Conservation (phyloP, 2,888 invertebrate genomes). For the Tachina lurida region DNA sequence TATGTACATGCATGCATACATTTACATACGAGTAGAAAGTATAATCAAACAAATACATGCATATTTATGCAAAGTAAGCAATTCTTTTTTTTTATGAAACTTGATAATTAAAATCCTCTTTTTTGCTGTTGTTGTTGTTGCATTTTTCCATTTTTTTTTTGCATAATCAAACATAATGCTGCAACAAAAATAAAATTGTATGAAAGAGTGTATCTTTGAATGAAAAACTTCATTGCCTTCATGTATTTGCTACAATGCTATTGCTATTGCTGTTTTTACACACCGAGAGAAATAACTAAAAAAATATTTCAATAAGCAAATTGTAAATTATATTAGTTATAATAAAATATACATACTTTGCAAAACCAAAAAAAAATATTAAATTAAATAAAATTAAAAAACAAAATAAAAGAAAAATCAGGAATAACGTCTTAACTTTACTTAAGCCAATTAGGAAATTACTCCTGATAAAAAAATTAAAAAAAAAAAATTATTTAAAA, state of each 20-base stretch:
- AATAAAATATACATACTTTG: too few relatives aligned
- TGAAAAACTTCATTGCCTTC: slow-evolving; percentile 20
- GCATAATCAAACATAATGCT: slow-evolving; percentile 65
- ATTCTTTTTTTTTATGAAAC: slow-evolving; percentile 43
- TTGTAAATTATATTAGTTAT: not conserved
- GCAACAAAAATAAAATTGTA: slow-evolving; percentile 44
- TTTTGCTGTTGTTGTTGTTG: slow-evolving; percentile 21
- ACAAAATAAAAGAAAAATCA: too few relatives aligned
- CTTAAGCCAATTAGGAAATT: too few relatives aligned
- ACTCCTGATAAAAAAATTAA: too few relatives aligned
- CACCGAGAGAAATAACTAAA: not conserved
- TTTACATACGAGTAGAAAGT: too few relatives aligned
- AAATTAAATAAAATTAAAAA: too few relatives aligned
- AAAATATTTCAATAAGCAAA: not conserved
- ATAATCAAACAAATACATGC: not conserved
- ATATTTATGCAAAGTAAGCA: slow-evolving; percentile 55
- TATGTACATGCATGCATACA: not conserved
- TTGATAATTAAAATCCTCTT: slow-evolving; percentile 69
- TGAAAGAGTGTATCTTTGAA: slow-evolving; percentile 16
- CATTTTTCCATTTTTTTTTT: slow-evolving; percentile 42
- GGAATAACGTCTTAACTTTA: too few relatives aligned
- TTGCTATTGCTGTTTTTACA: slow-evolving; percentile 47
- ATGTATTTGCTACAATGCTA: slow-evolving; percentile 10
- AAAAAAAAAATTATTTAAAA: too few relatives aligned
- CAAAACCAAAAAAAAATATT: too few relatives aligned